Percentiles rank a stretch among this genome's conserved stretches.
Evolutionary conservation across 1,140 invertebrate species (phyloP).

Genomic region (Bicyclus anynana): DNA sequence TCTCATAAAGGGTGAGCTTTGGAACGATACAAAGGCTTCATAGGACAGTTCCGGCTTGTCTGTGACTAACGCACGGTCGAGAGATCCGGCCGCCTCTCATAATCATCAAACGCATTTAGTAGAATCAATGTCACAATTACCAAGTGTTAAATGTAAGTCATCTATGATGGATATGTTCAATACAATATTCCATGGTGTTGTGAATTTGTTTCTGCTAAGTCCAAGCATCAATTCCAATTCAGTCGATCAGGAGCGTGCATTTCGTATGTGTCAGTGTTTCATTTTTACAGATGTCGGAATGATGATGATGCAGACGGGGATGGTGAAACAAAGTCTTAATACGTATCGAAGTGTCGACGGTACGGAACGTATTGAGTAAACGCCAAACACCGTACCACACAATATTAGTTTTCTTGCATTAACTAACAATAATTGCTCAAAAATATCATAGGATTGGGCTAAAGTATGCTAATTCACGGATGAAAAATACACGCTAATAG

Average conservation of each 20-base stretch:
- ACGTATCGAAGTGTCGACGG: conserved; percentile 88
- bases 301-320: conserved; percentile 96
- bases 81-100: conserved; percentile 51
- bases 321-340: conserved; percentile 91
- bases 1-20: conserved; percentile 56
- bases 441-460: conserved; percentile 47
- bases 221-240: conserved; percentile 37
- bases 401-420: conserved; percentile 68
- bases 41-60: conserved; percentile 66
- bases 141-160: conserved; percentile 8
- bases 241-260: conserved; percentile 53
- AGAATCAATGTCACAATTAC: conserved; percentile 43
- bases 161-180: conserved; percentile 1
- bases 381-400: conserved; percentile 59
- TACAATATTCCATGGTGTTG: conserved; percentile 5
- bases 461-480: conserved; percentile 69
- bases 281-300: conserved; percentile 95
- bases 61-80: conserved; percentile 63
- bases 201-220: conserved; percentile 46
- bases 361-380: conserved; percentile 77
- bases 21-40: conserved; percentile 59
- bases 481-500: conserved; percentile 66
- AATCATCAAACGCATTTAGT: conserved; percentile 51
- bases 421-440: conserved; percentile 70
- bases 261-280: conserved; percentile 78